phyloP scores from a whole-genome alignment of 2,888 invertebrate genomes.

The Acanthoscelides obtectus region DNA sequence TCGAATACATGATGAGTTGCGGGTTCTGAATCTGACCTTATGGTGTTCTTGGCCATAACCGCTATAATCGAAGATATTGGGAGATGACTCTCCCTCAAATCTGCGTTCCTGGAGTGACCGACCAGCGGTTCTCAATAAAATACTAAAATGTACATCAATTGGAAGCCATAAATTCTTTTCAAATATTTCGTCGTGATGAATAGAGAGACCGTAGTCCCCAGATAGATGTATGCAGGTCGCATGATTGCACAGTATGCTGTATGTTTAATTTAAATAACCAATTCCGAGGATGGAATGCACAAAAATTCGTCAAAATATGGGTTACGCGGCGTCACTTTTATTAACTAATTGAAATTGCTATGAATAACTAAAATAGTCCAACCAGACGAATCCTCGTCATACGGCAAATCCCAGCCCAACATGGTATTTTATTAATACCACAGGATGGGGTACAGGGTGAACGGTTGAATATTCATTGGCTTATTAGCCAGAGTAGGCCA shows the following conservation, averaged over 20 bases:
- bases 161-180: neutral
- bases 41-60: no score
- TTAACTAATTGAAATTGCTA: neutral
- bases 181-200: neutral
- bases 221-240: neutral
- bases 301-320: neutral
- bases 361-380: neutral
- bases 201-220: neutral
- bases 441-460: neutral
- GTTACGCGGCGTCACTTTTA: neutral
- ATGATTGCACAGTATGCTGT: neutral
- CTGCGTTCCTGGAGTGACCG: no score
- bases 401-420: neutral
- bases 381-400: neutral
- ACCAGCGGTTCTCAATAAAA: no score
- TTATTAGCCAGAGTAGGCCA: neutral
- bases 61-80: no score
- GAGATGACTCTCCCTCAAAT: no score
- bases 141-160: no score
- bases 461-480: neutral
- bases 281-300: neutral
- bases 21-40: no score
- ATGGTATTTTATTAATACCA: neutral
- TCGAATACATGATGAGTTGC: no score
- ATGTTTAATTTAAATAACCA: neutral